A percentile compares a stretch with the other conserved stretches of the same genome.
phyloP scores from a whole-genome alignment of 2,888 invertebrate species.

The Barypeithes pellucidus region DNA sequence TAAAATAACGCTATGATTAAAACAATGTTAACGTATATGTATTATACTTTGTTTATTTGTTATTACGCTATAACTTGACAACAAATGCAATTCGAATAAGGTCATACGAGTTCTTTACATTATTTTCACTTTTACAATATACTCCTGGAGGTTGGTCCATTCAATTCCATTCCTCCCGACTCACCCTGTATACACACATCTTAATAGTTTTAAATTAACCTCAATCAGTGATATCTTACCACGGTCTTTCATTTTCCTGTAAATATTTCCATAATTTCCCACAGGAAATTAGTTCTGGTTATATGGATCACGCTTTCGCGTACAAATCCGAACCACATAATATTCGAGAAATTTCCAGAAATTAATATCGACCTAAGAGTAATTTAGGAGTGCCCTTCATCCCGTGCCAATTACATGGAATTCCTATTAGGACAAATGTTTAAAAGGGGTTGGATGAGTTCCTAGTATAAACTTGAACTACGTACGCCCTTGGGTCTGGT shows the following conservation, averaged over 20 bases:
- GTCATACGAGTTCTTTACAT: too few relatives aligned
- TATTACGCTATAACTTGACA: too few relatives aligned
- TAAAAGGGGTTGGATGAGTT: background rate
- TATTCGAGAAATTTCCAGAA: slow-evolving; percentile 14
- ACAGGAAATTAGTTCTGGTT: slow-evolving; percentile 10
- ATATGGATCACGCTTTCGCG: slow-evolving; percentile 1
- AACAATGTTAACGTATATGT: too few relatives aligned
- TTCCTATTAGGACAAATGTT: slow-evolving; percentile 21
- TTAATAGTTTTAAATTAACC: too few relatives aligned
- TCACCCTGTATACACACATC: too few relatives aligned
- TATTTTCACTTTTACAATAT: too few relatives aligned
- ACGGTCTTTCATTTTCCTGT: background rate
- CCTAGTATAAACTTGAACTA: slow-evolving; percentile 1
- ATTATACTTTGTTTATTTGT: too few relatives aligned
- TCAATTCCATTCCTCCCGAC: too few relatives aligned
- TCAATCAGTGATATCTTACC: background rate
- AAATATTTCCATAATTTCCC: slow-evolving; percentile 16
- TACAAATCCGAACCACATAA: slow-evolving; percentile 7
- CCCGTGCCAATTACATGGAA: slow-evolving; percentile 29
- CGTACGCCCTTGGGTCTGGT: background rate
- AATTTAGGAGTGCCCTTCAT: slow-evolving; percentile 26
- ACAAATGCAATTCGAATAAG: too few relatives aligned
- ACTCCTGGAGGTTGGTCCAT: too few relatives aligned
- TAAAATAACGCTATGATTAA: too few relatives aligned
- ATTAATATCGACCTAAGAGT: slow-evolving; percentile 32